Evolutionary conservation across 2,888 invertebrate species (phyloP), one percentile per base, ranked within the genome.

Genomic region (Nymphalis c-album): DNA sequence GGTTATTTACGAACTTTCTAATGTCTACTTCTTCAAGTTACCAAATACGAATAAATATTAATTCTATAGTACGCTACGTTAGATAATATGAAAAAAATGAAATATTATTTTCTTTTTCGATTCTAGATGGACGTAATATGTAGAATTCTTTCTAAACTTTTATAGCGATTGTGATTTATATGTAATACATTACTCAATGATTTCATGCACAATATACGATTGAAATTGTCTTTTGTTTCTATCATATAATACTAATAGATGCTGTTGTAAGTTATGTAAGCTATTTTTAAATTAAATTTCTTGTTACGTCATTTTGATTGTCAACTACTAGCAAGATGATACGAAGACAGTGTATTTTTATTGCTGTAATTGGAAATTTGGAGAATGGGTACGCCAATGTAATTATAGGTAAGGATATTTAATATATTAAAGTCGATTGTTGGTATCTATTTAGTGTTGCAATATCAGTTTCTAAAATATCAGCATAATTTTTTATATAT

Each of bases 141-240:
- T 40, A 4, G 40, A 18, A 35, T 2, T 47, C 7, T 8, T 47
- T 53, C 7, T 40, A 55, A 46, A 60, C 53, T 55, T 53, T 65
- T 65, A 17, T 46, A 55, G 31, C 26, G 59, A 60, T 65, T 61
- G 55, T 48, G 40, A 40, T 40, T 20, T 45, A 51, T 60, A 64
- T 48, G 65, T 61, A 61, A 65, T 35, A 35, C 46, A 31, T 22
- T 60, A 61, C 47, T 60, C 40, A 55, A 65, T 57, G 48, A 65
- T 65, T 57, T 55, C 40, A 47, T 47, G 2, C 40, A 40, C 8
- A 40, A 40, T 40, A 40, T 40, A 2, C 45, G 47, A 50, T 47
- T 17, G 48, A 60, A 60, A 55, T 22, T n/a, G 47, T 48, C 65
- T 53, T 61, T 65, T 65, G 65, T 65, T 61, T 60, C 53, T 48